Conservation (phyloP, 1,140 invertebrate species). For the Trachelipus rathkii region DNA sequence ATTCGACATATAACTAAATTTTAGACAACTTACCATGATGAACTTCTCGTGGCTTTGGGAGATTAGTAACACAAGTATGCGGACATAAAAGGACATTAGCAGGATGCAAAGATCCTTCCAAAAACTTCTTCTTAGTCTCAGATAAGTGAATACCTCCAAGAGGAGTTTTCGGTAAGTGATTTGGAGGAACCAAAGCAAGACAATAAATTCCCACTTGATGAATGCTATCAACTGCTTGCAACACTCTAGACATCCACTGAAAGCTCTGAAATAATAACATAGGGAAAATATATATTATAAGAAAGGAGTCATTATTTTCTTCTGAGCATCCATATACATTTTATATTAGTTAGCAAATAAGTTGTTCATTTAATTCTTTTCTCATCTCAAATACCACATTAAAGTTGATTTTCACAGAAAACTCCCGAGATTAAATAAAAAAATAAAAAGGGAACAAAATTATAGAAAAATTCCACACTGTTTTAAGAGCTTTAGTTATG, state of each 20-base stretch:
- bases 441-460: too few relatives aligned
- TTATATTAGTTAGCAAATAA: too few relatives aligned
- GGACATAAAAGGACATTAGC: conserved; percentile 98
- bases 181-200: conserved; percentile 92
- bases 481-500: too few relatives aligned
- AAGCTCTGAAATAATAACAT: conserved; percentile 77
- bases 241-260: conserved; percentile 99
- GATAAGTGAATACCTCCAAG: conserved; percentile 96
- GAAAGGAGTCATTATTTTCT: too few relatives aligned
- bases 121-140: conserved; percentile 90
- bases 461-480: too few relatives aligned
- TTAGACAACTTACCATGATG: conserved; percentile 72
- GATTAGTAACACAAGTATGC: conserved; percentile 99
- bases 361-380: too few relatives aligned
- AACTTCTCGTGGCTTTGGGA: conserved; percentile 95
- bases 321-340: too few relatives aligned
- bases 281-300: too few relatives aligned
- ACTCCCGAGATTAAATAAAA: too few relatives aligned
- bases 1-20: not conserved
- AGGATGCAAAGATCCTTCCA: conserved; percentile 95
- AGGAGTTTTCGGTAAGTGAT: conserved; percentile 96
- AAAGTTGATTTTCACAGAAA: too few relatives aligned
- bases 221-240: conserved; percentile 98
- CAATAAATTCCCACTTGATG: conserved; percentile 99
- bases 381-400: too few relatives aligned